Evolutionary conservation across 2,888 invertebrate species (phyloP).

Genomic region (Leptarthrus brevirostris): DNA sequence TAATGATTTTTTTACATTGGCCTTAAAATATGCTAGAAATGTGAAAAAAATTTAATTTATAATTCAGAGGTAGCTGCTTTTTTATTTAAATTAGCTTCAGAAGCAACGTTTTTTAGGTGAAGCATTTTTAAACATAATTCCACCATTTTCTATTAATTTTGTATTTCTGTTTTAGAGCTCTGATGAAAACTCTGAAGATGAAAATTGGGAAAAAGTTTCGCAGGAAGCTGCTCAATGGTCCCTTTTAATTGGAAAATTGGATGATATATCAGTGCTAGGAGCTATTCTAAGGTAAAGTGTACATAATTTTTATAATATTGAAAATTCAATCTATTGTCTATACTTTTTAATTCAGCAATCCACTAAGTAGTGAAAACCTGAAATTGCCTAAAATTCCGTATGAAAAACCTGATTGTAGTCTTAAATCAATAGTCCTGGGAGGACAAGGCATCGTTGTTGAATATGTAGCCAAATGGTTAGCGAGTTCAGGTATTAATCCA

Average conservation of each 20-base stretch:
- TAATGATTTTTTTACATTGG: no score
- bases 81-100: neutral
- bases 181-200: conserved; percentile 69
- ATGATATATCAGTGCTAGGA: conserved; percentile 85
- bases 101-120: no score
- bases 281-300: conserved; percentile 70
- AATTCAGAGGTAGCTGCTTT: no score
- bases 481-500: conserved; percentile 78
- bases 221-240: conserved; percentile 90
- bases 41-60: no score
- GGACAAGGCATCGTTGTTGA: conserved; percentile 89
- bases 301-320: no score
- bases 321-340: no score
- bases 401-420: conserved; percentile 72
- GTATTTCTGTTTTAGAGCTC: conserved; percentile 57
- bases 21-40: no score
- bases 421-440: conserved; percentile 74
- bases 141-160: no score
- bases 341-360: conserved; percentile 57
- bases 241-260: conserved; percentile 85
- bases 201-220: conserved; percentile 84
- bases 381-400: conserved; percentile 70
- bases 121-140: no score
- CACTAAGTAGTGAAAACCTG: conserved; percentile 58
- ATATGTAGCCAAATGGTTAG: conserved; percentile 87